phyloP scores from a whole-genome alignment of 2,113 vertebrate species.

The Cyanoliseus patagonus region DNA sequence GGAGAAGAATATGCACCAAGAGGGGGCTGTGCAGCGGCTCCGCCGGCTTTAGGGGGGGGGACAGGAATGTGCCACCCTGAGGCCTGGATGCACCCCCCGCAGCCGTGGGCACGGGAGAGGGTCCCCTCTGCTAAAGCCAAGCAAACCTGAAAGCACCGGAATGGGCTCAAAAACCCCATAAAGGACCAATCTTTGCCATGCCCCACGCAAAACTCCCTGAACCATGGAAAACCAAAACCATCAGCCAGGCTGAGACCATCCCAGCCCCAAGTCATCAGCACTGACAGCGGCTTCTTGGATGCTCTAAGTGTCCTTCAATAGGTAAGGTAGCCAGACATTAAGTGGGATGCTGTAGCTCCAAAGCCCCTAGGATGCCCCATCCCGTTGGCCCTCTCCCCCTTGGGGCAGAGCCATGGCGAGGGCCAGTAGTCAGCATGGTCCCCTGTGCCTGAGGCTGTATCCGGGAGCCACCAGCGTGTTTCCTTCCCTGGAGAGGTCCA shows the following conservation, averaged over 20 bases:
- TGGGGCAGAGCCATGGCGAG: rapidly evolving
- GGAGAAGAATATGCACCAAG: constrained; percentile 49
- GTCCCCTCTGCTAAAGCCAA: not conserved
- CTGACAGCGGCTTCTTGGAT: not conserved
- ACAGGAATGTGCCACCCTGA: constrained; percentile 14
- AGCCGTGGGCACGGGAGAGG: not conserved
- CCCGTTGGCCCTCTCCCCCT: rapidly evolving
- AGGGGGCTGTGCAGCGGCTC: constrained; percentile 47
- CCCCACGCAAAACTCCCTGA: rapidly evolving
- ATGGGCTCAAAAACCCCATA: not conserved
- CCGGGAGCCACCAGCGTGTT: not conserved
- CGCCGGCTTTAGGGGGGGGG: constrained; percentile 32
- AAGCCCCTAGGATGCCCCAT: rapidly evolving
- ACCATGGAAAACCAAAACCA: not conserved
- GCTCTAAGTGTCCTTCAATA: not conserved
- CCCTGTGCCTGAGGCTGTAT: rapidly evolving
- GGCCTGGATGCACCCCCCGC: not conserved
- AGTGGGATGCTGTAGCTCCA: not conserved
- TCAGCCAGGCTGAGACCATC: not conserved
- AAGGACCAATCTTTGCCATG: not conserved
- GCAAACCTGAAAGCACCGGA: not conserved
- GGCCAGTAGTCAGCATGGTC: rapidly evolving
- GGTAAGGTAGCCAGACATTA: not conserved
- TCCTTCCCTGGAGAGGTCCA: rapidly evolving
- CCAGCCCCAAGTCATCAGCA: not conserved